These are phyloP conservation scores for Neodiprion fabricii DNA, from an alignment of 1,140 invertebrate genomes.

Conservation along the genomic window DNA sequence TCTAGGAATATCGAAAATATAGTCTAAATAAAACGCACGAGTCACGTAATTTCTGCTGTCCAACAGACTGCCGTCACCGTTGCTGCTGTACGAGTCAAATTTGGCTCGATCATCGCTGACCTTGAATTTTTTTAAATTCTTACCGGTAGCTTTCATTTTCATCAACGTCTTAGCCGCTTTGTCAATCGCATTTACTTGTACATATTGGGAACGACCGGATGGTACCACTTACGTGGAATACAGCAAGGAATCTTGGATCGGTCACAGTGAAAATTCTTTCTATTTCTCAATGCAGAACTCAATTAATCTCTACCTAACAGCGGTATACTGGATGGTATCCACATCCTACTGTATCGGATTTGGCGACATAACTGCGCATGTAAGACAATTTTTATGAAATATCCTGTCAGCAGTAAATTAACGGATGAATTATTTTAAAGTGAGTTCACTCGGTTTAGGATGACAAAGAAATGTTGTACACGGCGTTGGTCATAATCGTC, in stretches of 20 bases:
- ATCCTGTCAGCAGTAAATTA: too few species aligned
- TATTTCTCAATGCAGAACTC: slow-evolving; percentile 5
- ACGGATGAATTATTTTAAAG: too few species aligned
- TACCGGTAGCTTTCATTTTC: neutral
- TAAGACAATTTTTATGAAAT: neutral
- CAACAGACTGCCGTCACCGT: neutral
- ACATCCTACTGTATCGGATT: slow-evolving; percentile 7
- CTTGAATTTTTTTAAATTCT: neutral
- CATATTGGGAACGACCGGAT: slow-evolving; percentile 1
- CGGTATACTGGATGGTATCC: neutral
- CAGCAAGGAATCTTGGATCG: neutral
- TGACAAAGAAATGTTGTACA: neutral
- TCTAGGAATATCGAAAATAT: neutral
- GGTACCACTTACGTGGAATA: neutral
- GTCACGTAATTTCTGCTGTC: neutral
- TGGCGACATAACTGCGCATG: slow-evolving; percentile 1
- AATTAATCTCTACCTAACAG: neutral
- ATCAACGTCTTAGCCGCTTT: neutral
- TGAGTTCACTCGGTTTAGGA: neutral
- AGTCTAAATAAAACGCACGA: neutral
- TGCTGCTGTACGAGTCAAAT: neutral
- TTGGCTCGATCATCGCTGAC: neutral
- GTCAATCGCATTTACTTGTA: slow-evolving; percentile 1
- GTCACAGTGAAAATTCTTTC: slow-evolving; percentile 4
- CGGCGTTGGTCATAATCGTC: slow-evolving; percentile 24